Evolutionary conservation across 1,140 invertebrate species (phyloP).

Genomic region (Teleogryllus occipitalis): DNA sequence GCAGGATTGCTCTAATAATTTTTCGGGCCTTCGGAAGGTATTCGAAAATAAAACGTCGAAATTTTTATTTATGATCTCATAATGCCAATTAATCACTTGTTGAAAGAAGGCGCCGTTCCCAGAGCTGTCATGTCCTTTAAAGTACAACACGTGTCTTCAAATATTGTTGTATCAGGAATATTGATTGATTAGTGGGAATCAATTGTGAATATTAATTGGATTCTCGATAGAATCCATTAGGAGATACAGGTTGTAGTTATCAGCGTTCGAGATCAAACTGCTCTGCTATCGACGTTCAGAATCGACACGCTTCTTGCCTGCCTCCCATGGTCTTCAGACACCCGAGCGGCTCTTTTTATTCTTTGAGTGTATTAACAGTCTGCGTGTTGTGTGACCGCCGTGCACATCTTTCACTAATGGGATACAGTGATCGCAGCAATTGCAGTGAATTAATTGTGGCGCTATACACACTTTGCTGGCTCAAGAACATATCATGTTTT

Average conservation of each 20-base stretch:
- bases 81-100: neutral
- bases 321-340: neutral
- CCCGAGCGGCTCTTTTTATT: too few species aligned
- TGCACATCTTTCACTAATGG: too few species aligned
- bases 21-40: neutral
- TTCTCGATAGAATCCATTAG: neutral
- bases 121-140: neutral
- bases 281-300: neutral
- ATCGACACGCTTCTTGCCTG: neutral
- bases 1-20: neutral
- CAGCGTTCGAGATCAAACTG: neutral
- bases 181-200: slow-evolving; percentile 4
- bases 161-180: slow-evolving; percentile 1
- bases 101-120: neutral
- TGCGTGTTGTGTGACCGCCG: too few species aligned
- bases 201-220: neutral
- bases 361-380: too few species aligned
- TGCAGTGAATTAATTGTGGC: too few species aligned
- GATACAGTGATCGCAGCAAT: too few species aligned
- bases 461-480: too few species aligned
- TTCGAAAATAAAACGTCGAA: neutral
- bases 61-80: neutral
- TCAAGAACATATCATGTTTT: too few species aligned
- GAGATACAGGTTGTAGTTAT: neutral
- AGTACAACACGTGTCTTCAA: neutral